Evolutionary conservation across 2,888 invertebrate genomes (phyloP), one percentile per base, ranked within the genome.

Genomic region (Sinelater perroti): DNA sequence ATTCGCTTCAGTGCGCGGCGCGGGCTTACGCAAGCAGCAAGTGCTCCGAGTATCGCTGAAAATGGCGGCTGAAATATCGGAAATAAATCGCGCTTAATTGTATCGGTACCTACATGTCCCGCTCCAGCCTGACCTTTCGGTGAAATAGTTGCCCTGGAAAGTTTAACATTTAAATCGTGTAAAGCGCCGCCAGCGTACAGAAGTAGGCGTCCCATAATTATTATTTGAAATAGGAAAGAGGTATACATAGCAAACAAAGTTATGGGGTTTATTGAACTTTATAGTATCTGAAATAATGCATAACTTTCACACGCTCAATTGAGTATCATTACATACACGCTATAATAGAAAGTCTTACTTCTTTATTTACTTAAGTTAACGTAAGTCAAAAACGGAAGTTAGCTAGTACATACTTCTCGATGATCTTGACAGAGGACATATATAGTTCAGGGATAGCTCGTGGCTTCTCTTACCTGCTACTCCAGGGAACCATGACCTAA

Each of bases 81-180:
- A 8, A 1, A 40, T 40, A 40, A 40, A 40, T 40, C 40, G 11
- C 20, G 11, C 21, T 38, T 38, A 38, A 38, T 38, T 38, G 24
- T 38, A 38, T 21, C 10, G 20, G 24, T 21, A 20, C 21, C 20
- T 13, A 13, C 38, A 38, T 38, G 40, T 40, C 24, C 20, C 18
- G 10, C 24, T 13, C 14, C 14, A 24, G 26, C 24, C 14, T 40
- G 24, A 40, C 40, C 40, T 40, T 40, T 40, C 40, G 16, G 24
- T 40, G 24, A 40, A 13, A 40, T 40, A 40, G 21, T 40, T 40
- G 40, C 40, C 40, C 40, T 40, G 24, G 21, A 40, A 24, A 40
- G 14, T 10, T 14, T 14, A 40, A 40, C 40, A 40, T 40, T 40
- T 40, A 24, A 40, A 16, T 20, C 40, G 18, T 40, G 24, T 40